Conservation (phyloP, 2,113 vertebrate species). For the Ictalurus furcatus region DNA sequence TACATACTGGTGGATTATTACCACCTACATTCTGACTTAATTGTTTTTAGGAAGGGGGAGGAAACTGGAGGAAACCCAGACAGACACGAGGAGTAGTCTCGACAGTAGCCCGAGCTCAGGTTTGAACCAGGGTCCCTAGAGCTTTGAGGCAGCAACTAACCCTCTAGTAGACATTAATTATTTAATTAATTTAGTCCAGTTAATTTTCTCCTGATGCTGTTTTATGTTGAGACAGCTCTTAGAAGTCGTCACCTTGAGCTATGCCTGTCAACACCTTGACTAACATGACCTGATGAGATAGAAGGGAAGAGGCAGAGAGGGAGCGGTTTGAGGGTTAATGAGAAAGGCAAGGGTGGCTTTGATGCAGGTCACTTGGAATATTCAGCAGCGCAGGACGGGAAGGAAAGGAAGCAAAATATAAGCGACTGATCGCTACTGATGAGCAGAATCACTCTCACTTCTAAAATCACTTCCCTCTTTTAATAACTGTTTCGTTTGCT, state of each 20-base stretch:
- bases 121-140: neutral
- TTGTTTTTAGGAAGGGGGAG: neutral
- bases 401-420: neutral
- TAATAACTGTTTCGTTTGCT: slow-evolving; percentile 22
- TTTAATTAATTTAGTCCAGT: neutral
- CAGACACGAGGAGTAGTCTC: neutral
- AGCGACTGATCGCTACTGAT: slow-evolving; percentile 14
- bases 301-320: neutral
- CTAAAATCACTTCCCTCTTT: slow-evolving; percentile 20
- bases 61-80: neutral
- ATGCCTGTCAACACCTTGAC: slow-evolving; percentile 36
- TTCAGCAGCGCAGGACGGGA: neutral
- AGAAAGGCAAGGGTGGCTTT: slow-evolving; percentile 38
- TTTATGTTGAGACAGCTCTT: neutral
- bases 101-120: neutral
- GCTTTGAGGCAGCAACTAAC: neutral
- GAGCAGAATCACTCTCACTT: neutral
- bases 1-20: neutral
- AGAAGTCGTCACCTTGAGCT: slow-evolving; percentile 14
- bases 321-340: slow-evolving; percentile 40
- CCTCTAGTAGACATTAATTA: neutral
- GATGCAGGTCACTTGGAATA: slow-evolving; percentile 45
- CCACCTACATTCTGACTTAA: neutral
- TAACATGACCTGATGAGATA: slow-evolving; percentile 44
- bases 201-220: neutral